Evolutionary conservation across 2,888 invertebrate genomes (phyloP), one percentile per base, ranked within the genome.

Genomic region (Drosophila ezoana): DNA sequence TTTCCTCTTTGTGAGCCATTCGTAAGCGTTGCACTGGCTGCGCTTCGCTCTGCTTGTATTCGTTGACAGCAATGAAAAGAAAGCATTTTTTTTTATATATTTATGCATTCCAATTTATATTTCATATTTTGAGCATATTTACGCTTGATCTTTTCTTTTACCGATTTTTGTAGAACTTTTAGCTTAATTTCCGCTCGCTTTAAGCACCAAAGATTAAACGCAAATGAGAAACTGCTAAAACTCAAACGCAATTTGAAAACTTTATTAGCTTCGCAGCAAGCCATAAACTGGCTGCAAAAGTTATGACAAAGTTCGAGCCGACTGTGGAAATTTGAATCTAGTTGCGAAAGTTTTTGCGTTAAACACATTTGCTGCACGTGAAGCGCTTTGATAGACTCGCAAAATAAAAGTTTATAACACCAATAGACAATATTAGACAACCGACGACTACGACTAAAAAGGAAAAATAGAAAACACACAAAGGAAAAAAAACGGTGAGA

Each of bases 291-390:
- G 23, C 23, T 23, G 20, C 51, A 52, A 65, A 74, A 75, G 66
- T 62, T 71, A 44, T 70, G 28, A 51, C 54, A 66, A 74, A 75
- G 58, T 76, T 76, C 47, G 41, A 14, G 28, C 28, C 28, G 10
- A 23, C 49, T 28, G 28, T 54, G 67, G 62, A 72, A 75, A 75
- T 75, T 67, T 43, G 57, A 76, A 60, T 75, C 72, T 53, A 57
- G 38, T 52, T 61, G 48, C 32, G 18, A 59, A 75, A 76, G 61
- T 72, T 76, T 45, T 56, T 53, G 48, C 47, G 51, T 51, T 16
- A 53, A 52, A 51, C 47, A 54, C 40, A 47, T 44, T 52, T 44
- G 38, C 44, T 6, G 38, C 51, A 53, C 48, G 41, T 72, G 52
- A 53, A 40, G 48, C 33, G 44, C 44, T 52, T 49, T 13, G 40